Conservation (phyloP, 2,888 invertebrate species). For the Pachliopta kotzebuea region DNA sequence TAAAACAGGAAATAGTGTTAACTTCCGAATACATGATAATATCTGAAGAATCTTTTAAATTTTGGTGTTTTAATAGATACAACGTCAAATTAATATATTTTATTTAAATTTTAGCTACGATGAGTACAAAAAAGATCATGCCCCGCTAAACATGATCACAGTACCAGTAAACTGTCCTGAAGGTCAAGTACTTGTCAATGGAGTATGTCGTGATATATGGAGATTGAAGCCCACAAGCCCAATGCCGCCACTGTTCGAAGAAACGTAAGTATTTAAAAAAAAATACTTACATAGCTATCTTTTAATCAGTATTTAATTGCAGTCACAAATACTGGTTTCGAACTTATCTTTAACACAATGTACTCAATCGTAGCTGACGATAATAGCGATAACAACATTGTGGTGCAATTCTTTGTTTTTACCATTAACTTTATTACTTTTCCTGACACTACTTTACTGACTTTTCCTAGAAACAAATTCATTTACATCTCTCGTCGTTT, state of each 20-base stretch:
- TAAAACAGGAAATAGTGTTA: too few relatives aligned
- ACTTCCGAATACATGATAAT: too few relatives aligned
- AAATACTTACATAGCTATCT: not conserved
- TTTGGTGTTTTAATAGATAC: too few relatives aligned
- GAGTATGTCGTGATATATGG: constrained; percentile 40
- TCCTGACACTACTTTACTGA: not conserved
- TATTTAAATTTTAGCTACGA: constrained; percentile 1
- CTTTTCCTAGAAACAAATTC: too few relatives aligned
- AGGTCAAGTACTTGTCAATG: constrained; percentile 31
- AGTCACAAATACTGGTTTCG: not conserved
- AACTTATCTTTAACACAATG: not conserved
- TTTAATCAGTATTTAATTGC: not conserved
- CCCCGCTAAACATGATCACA: constrained; percentile 31
- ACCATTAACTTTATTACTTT: not conserved
- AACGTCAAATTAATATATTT: not conserved
- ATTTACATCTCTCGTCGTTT: too few relatives aligned
- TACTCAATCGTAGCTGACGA: not conserved
- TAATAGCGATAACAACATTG: not conserved
- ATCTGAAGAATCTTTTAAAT: too few relatives aligned
- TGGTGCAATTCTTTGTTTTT: not conserved
- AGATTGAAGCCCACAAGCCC: constrained; percentile 18
- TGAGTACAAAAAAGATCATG: not conserved
- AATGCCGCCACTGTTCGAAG: constrained; percentile 11
- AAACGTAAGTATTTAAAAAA: constrained; percentile 29
- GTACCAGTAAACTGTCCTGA: constrained; percentile 37